phyloP scores from a whole-genome alignment of 2,797 vertebrate species.

The Coreius guichenoti region DNA sequence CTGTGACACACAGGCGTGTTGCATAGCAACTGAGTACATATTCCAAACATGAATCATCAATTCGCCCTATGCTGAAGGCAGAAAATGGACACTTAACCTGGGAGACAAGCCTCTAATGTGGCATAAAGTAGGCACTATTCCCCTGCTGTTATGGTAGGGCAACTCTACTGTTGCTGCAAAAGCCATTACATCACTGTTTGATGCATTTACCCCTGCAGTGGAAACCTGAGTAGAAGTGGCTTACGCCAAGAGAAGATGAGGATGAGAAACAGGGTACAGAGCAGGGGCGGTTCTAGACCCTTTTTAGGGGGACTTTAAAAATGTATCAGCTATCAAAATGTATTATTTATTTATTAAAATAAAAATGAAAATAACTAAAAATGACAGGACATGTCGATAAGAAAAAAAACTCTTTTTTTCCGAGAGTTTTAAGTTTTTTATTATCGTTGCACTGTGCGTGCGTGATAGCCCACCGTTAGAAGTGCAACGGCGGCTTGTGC shows the following conservation, averaged over 20 bases:
- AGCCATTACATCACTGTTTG: slow-evolving; percentile 72
- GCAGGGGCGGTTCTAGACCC: no score
- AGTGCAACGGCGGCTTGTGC: no score
- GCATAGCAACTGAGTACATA: slow-evolving; percentile 65
- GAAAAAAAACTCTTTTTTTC: no score
- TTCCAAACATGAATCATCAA: slow-evolving; percentile 65
- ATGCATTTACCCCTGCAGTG: slow-evolving; percentile 46
- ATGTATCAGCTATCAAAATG: no score
- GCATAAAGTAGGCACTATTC: slow-evolving; percentile 68
- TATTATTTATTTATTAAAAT: no score
- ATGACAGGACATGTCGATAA: no score
- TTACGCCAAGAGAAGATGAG: slow-evolving; percentile 36
- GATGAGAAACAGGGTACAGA: not conserved
- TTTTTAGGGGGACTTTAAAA: no score
- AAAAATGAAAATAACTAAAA: no score
- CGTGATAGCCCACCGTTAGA: no score
- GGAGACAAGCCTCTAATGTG: slow-evolving; percentile 76
- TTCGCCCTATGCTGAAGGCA: slow-evolving; percentile 58
- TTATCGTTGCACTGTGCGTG: no score
- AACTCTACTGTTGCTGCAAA: slow-evolving; percentile 57
- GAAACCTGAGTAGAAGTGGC: slow-evolving; percentile 56
- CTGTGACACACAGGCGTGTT: slow-evolving; percentile 48
- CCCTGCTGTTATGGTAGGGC: slow-evolving; percentile 63
- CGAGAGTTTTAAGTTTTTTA: no score
- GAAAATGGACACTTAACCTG: slow-evolving; percentile 74